These are phyloP conservation scores for Burhinus oedicnemus DNA, from an alignment of 2,113 vertebrate genomes.

Conservation along the genomic window DNA sequence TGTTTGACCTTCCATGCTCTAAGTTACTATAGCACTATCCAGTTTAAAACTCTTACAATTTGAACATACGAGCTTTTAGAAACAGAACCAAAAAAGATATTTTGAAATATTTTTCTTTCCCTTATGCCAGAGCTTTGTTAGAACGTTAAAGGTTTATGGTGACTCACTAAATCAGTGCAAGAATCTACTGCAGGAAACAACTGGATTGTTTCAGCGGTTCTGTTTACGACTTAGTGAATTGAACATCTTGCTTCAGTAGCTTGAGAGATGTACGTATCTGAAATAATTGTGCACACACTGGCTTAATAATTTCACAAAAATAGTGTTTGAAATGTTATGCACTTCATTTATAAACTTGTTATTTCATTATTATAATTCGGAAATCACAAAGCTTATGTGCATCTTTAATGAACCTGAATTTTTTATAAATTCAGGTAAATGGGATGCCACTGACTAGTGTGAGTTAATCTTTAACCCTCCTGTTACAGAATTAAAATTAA, in stretches of 20 bases:
- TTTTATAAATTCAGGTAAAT: not conserved
- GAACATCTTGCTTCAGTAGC: not conserved
- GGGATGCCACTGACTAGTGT: not conserved
- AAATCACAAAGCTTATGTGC: not conserved
- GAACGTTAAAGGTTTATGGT: not conserved
- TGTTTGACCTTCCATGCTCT: not conserved
- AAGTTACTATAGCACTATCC: not conserved
- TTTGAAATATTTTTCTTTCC: not conserved
- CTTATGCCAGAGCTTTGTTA: not conserved
- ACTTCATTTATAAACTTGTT: not conserved
- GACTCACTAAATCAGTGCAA: not conserved
- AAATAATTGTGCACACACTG: not conserved
- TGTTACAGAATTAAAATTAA: not conserved
- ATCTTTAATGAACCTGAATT: not conserved
- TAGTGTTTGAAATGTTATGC: not conserved
- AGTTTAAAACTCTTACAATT: not conserved
- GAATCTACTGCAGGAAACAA: not conserved
- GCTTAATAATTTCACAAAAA: not conserved
- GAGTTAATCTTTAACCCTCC: not conserved
- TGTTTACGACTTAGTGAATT: not conserved
- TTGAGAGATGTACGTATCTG: not conserved
- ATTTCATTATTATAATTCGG: slow-evolving; percentile 5
- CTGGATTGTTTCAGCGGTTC: not conserved
- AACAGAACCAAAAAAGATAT: not conserved
- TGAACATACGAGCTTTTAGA: not conserved